Percentiles rank a stretch among this genome's conserved stretches.
These are phyloP conservation scores for Euzetes globulus DNA, from an alignment of 2,888 invertebrate genomes.

Conservation along the genomic window DNA sequence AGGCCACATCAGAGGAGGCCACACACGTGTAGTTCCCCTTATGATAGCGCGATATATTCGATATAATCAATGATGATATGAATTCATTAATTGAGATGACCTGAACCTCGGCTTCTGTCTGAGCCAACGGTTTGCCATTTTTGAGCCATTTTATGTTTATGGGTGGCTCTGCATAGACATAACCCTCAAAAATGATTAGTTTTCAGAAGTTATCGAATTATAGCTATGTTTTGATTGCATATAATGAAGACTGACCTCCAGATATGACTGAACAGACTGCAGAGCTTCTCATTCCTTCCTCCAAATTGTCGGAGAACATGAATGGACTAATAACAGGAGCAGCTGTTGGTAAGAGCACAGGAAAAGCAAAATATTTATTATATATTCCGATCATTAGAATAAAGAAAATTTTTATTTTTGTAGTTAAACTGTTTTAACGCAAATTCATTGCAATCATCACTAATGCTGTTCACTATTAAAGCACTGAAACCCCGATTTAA, in stretches of 20 bases:
- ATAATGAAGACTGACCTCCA: conserved; percentile 38
- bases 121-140: conserved; percentile 46
- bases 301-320: conserved; percentile 41
- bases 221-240: background rate
- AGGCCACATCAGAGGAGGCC: conserved; percentile 44
- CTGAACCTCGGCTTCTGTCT: conserved; percentile 35
- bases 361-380: background rate
- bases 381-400: background rate
- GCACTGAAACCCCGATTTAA: too few species aligned
- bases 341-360: conserved; percentile 35
- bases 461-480: too few species aligned
- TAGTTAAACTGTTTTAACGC: too few species aligned
- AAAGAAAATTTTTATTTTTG: too few species aligned
- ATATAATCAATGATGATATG: conserved; percentile 46
- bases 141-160: conserved; percentile 48
- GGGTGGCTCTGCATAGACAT: conserved; percentile 46
- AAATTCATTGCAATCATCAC: too few species aligned
- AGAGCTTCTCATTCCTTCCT: conserved; percentile 43
- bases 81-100: conserved; percentile 42
- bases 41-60: conserved; percentile 46
- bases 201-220: background rate
- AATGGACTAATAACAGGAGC: conserved; percentile 42
- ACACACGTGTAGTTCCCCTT: conserved; percentile 49
- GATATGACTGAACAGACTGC: conserved; percentile 42
- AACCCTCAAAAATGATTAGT: conserved; percentile 37